These are phyloP conservation scores for Apodemus speciosus DNA, from an alignment of 2,113 vertebrate genomes.

Conservation along the genomic window DNA sequence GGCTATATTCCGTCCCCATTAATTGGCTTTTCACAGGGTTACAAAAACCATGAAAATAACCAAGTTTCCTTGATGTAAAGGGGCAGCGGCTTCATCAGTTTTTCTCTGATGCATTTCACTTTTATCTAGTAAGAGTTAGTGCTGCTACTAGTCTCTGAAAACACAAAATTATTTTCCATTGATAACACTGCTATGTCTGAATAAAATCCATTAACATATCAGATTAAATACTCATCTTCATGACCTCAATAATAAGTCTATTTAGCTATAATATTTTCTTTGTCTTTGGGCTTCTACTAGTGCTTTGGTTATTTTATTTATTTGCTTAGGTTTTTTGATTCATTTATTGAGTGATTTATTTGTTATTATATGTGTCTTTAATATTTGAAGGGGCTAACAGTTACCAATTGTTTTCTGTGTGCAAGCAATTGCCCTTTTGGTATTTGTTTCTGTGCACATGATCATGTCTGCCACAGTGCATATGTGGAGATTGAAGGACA, in stretches of 20 bases:
- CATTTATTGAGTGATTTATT: not conserved
- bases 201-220: not conserved
- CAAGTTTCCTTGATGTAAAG: not conserved
- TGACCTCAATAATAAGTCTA: conserved; percentile 2
- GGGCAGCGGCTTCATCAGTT: not conserved
- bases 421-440: not conserved
- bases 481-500: not conserved
- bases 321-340: not conserved
- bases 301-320: conserved; percentile 29
- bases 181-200: not conserved
- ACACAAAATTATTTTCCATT: not conserved
- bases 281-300: not conserved
- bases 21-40: not conserved
- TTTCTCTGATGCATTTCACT: not conserved
- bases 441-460: not conserved
- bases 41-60: not conserved
- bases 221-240: conserved; percentile 45
- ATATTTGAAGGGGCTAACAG: not conserved
- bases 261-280: not conserved
- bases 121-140: not conserved
- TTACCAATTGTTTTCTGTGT: not conserved
- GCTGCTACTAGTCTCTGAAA: not conserved
- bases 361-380: not conserved
- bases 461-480: not conserved
- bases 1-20: not conserved